Base-by-base conservation (phyloP, 2,888 invertebrate genomes). In the Monopis laevigella region DNA sequence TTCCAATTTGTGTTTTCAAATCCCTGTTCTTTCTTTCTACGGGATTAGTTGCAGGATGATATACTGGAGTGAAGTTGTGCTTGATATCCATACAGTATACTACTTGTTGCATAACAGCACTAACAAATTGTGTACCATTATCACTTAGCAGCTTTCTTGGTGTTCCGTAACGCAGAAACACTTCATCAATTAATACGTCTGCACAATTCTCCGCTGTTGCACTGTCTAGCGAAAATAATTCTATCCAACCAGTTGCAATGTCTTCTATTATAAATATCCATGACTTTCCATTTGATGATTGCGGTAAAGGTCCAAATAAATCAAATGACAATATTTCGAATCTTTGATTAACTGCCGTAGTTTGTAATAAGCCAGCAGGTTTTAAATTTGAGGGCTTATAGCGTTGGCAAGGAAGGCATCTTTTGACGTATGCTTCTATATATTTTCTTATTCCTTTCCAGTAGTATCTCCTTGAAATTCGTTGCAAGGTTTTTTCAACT, bases 61-160 rank as follows among this genome's bases (percentile, higher is more conserved):
- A 61, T 0, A 58, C 41, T 0, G 61, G 55, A 0, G 51, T 58
- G 2, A 52, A 48, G 0, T 34, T 18, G 3, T 63, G 59, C 1
- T 50, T 42, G 8, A 63, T 55, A 0, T 46, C 48, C 0, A 56
- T 28, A 1, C 43, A 48, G 7, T 41, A 50, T 0, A 29, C 29
- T 0, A 58, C 34, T 34, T 62, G 47, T 36, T 64, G 65, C 58
- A 65, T 61, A 1, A 62, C 46, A 0, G 46, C 51, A 2, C 54
- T 52, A 0, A 64, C 48, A 41, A 65, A 62, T 29, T 64, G 63
- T 0, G 51, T 41, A 0, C 64, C 65, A 11, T 66, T 67, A 28
- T 67, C 62, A 10, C 53, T 55, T 3, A 59, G 49, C 0, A 66
- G n/a, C 10, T 58, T 39, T 1, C 64, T 27, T 0, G 57, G 58